phyloP scores from a whole-genome alignment of 2,113 vertebrate species.

The Grus americana region DNA sequence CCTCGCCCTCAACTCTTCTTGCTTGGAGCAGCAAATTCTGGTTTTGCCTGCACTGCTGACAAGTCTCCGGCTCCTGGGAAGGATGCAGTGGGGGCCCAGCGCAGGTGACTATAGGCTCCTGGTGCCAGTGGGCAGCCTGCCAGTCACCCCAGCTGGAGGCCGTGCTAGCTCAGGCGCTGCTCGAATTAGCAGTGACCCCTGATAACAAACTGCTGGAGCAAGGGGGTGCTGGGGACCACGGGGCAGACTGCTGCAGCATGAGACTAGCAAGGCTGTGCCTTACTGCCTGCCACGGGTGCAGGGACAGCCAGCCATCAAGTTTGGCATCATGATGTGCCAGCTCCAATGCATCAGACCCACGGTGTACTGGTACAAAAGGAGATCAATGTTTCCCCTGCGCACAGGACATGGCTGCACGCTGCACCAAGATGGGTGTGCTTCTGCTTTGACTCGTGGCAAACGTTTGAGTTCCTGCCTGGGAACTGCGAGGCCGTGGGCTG shows the following conservation, averaged over 20 bases:
- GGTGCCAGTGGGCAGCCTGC: not conserved
- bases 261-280: not conserved
- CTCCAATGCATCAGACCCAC: not conserved
- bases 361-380: not conserved
- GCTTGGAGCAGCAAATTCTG: not conserved
- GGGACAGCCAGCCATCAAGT: not conserved
- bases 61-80: not conserved
- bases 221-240: not conserved
- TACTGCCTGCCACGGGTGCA: not conserved
- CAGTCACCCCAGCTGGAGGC: not conserved
- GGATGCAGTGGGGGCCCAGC: not conserved
- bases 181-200: not conserved
- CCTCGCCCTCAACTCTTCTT: not conserved
- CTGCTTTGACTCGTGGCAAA: not conserved
- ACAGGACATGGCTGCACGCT: rapidly evolving
- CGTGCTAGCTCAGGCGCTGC: not conserved
- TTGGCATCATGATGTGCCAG: not conserved
- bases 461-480: not conserved
- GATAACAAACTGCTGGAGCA: not conserved
- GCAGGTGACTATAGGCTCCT: not conserved
- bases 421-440: not conserved
- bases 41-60: not conserved
- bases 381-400: rapidly evolving
- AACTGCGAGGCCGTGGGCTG: not conserved
- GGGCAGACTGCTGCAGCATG: not conserved